Evolutionary conservation across 2,113 vertebrate species (phyloP).

Genomic region (Ranitomeya imitator): DNA sequence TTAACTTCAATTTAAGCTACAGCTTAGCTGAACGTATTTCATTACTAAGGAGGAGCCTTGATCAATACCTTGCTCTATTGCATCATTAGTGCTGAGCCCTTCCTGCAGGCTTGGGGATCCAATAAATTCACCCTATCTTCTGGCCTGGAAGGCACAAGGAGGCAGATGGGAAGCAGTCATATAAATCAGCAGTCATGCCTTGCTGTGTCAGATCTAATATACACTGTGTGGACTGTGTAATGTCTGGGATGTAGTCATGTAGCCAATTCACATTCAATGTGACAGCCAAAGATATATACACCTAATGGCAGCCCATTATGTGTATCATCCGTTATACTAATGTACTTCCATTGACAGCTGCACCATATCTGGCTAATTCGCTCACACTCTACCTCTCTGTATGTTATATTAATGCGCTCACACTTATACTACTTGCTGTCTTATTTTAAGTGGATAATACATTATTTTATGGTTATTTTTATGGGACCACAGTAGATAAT

Average conservation of each 20-base stretch:
- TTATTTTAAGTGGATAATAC: conserved; percentile 34
- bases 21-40: neutral
- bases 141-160: neutral
- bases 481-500: conserved; percentile 10
- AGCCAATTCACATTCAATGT: conserved; percentile 48
- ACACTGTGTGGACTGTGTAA: conserved; percentile 23
- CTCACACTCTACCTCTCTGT: conserved; percentile 21
- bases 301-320: conserved; percentile 39
- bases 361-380: conserved; percentile 23
- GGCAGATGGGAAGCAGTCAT: conserved; percentile 24
- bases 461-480: conserved; percentile 36
- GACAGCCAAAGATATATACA: conserved; percentile 43
- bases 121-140: conserved; percentile 24
- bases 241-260: conserved; percentile 43
- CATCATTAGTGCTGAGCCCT: neutral
- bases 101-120: neutral
- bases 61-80: conserved; percentile 16
- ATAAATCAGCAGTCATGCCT: conserved; percentile 51
- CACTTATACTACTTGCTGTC: neutral
- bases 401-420: conserved; percentile 42
- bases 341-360: conserved; percentile 45
- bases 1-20: neutral
- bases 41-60: neutral
- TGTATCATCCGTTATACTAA: conserved; percentile 49
- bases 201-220: conserved; percentile 48